Conservation (phyloP, 2,797 vertebrate species). For the Bradypodion pumilum region DNA sequence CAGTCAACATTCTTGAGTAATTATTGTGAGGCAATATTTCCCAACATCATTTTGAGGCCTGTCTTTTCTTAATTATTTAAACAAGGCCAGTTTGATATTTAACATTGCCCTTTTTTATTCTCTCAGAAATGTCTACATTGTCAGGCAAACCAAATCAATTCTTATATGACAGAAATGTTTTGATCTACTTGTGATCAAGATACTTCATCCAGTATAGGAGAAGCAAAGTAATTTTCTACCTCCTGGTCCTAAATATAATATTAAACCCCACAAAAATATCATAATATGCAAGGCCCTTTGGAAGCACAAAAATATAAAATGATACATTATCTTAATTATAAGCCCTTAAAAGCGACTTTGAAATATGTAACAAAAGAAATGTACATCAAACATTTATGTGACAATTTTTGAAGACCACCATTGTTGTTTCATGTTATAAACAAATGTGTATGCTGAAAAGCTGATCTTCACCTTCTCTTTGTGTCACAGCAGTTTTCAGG, state of each 20-base stretch:
- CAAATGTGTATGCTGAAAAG: slow-evolving; percentile 49
- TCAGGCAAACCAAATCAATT: neutral
- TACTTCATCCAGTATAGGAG: neutral
- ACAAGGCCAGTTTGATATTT: neutral
- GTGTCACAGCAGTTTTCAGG: slow-evolving; percentile 43
- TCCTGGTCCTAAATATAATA: slow-evolving; percentile 8
- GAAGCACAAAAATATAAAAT: neutral
- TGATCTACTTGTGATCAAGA: neutral
- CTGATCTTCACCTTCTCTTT: slow-evolving; percentile 33
- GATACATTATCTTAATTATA: slow-evolving; percentile 2
- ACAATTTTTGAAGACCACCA: slow-evolving; percentile 8
- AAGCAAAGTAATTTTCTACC: neutral
- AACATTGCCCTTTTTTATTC: neutral
- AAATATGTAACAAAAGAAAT: slow-evolving; percentile 35
- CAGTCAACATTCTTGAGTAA: neutral
- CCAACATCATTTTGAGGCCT: neutral
- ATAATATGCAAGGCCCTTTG: slow-evolving; percentile 12
- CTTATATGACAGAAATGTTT: neutral
- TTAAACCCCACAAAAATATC: slow-evolving; percentile 17
- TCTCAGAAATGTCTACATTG: neutral
- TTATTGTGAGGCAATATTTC: neutral
- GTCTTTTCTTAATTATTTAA: neutral
- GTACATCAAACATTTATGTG: slow-evolving; percentile 27
- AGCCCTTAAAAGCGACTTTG: slow-evolving; percentile 19
- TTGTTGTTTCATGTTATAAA: slow-evolving; percentile 16